Evolutionary conservation across 2,113 vertebrate genomes (phyloP), one percentile per base, ranked within the genome.

Genomic region (Saccopteryx bilineata): DNA sequence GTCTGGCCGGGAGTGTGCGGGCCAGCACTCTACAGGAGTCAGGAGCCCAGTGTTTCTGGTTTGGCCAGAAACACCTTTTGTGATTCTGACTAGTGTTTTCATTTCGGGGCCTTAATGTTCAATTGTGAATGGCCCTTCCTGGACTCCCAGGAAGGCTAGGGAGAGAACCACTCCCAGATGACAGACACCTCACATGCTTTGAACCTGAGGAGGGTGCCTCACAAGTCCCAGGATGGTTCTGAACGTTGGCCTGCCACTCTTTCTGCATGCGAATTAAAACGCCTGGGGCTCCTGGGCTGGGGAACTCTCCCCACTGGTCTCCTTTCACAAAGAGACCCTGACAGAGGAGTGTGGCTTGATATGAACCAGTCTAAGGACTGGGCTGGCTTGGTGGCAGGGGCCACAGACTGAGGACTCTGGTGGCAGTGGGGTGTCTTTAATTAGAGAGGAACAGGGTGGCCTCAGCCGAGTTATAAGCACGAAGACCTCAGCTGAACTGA

Each of bases 401-500:
- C 65, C 54, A 58, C 33, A 89, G 60, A 65, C 86, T 46, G 69
- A 74, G 75, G 72, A 81, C 83, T 46, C 56, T 61, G 76, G 46
- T 48, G 26, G 2, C 33, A 23, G 69, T 24, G 31, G 63, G 26
- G 54, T 74, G 48, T 88, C 88, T 95, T 86, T 97, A 85, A 81
- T 95, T 96, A 92, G 52, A 79, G 61, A 93, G 71, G 54, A 97
- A 66, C 74, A 93, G 85, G 46, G 48, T 83, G 60, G 86, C 78
- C 81, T 95, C 19, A 26, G 81, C 81, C 81, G 93, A 94, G 78
- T 12, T 88, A 90, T 88, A 92, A 96, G 81, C 92, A 91, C 87
- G 50, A 79, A 90, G 96, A 95, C 96, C 96, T 97, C 92, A 96
- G 79, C 24, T 96, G 96, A 98, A 96, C 96, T 80, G 68, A 96